phyloP scores from a whole-genome alignment of 1,140 invertebrate species.

The Lordiphosa stackelbergi region DNA sequence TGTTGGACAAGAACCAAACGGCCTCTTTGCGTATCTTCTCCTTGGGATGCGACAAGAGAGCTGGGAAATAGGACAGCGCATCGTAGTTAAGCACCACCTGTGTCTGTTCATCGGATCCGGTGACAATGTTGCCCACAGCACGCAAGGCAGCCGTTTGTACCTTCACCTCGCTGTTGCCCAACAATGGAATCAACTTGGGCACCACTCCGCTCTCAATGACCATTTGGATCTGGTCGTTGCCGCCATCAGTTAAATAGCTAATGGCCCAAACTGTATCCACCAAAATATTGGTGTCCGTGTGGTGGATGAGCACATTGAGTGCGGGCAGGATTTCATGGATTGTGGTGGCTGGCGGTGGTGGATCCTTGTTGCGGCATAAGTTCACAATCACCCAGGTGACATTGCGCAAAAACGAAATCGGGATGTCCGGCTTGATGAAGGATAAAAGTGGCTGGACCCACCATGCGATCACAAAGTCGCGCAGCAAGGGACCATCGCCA shows the following conservation, averaged over 20 bases:
- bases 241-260: constrained; percentile 98
- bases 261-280: constrained; percentile 99
- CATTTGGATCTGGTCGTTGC: constrained; percentile 99
- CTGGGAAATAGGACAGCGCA: constrained; percentile 94
- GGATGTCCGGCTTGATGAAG: constrained; percentile 95
- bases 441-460: constrained; percentile 90
- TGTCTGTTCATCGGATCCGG: constrained; percentile 98
- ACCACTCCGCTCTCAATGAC: constrained; percentile 98
- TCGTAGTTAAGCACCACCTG: constrained; percentile 95
- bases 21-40: constrained; percentile 93
- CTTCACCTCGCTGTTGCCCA: constrained; percentile 98
- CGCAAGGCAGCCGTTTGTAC: constrained; percentile 97
- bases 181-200: constrained; percentile 93
- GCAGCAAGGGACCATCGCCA: constrained; percentile 92
- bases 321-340: constrained; percentile 96
- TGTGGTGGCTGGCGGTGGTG: constrained; percentile 89
- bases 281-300: constrained; percentile 96
- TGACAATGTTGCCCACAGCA: constrained; percentile 99
- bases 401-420: constrained; percentile 94
- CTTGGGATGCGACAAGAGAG: constrained; percentile 90
- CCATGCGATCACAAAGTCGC: constrained; percentile 95
- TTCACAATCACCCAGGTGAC: constrained; percentile 99
- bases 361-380: constrained; percentile 97
- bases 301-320: constrained; percentile 94
- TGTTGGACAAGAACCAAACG: constrained; percentile 99